Conservation (phyloP, 2,888 invertebrate species). For the Notodonta ziczac region DNA sequence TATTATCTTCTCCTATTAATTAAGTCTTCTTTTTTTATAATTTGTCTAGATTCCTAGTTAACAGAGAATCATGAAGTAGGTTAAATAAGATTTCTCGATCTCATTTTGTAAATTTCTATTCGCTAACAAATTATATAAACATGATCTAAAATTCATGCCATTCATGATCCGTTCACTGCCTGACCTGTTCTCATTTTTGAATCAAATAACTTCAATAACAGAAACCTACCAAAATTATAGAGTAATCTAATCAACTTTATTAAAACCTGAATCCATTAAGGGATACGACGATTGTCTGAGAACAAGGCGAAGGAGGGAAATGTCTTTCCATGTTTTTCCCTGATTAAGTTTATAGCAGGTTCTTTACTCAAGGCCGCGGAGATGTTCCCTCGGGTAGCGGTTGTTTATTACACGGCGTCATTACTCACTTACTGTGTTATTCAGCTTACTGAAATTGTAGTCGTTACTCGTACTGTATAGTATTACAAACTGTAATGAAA, state of each 20-base stretch:
- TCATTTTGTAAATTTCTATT: too few relatives aligned
- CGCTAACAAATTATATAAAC: too few relatives aligned
- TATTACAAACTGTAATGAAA: too few relatives aligned
- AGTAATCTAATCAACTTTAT: not conserved
- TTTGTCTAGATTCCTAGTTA: too few relatives aligned
- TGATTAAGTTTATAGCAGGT: conserved; percentile 3
- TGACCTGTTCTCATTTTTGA: too few relatives aligned
- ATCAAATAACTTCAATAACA: too few relatives aligned
- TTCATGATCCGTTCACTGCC: too few relatives aligned
- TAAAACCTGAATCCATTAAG: not conserved
- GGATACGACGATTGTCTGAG: not conserved
- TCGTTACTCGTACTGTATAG: not conserved
- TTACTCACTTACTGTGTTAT: not conserved
- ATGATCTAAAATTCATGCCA: too few relatives aligned
- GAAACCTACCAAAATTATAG: not conserved
- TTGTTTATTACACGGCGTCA: not conserved
- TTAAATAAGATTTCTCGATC: too few relatives aligned
- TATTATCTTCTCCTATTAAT: too few relatives aligned
- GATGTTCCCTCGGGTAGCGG: not conserved
- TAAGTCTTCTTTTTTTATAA: too few relatives aligned
- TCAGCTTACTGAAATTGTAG: conserved; percentile 3
- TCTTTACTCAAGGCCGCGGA: not conserved
- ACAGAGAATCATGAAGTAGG: too few relatives aligned
- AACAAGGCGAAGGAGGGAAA: not conserved
- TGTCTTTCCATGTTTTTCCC: not conserved